Percentiles rank a stretch among this genome's conserved stretches.
These are phyloP conservation scores for Netelia melanura DNA, from an alignment of 2,888 invertebrate species.

Conservation along the genomic window DNA sequence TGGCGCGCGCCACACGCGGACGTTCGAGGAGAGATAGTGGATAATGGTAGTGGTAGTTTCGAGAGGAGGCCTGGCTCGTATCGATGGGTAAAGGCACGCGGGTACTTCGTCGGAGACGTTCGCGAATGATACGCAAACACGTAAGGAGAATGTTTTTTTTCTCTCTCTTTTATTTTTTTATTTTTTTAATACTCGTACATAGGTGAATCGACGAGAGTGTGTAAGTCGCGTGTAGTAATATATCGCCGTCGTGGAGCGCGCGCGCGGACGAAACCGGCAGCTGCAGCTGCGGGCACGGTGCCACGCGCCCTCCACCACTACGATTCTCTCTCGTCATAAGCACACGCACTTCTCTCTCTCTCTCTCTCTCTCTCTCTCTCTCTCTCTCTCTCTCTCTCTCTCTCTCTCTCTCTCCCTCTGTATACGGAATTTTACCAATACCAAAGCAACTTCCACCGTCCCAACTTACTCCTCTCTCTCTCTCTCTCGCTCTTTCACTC, in stretches of 20 bases:
- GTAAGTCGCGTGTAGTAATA: constrained; percentile 44
- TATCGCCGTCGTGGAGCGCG: constrained; percentile 52
- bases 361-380: neutral
- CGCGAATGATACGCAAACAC: constrained; percentile 44
- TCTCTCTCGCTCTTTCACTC: too few relatives aligned
- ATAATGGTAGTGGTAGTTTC: constrained; percentile 22
- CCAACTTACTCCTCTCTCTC: constrained; percentile 58
- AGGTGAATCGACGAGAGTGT: constrained; percentile 29
- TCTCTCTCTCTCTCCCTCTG: neutral
- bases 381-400: neutral
- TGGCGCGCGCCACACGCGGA: constrained; percentile 78
- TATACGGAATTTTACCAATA: constrained; percentile 60
- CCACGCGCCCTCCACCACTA: constrained; percentile 80
- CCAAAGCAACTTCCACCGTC: constrained; percentile 33
- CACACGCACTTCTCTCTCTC: constrained; percentile 44
- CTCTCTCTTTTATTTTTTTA: neutral
- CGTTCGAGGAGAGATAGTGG: constrained; percentile 50
- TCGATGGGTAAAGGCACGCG: constrained; percentile 55
- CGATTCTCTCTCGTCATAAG: constrained; percentile 37
- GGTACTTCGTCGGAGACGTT: constrained; percentile 35
- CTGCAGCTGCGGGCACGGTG: constrained; percentile 78
- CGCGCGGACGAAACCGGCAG: constrained; percentile 75
- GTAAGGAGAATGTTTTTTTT: neutral
- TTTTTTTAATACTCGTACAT: constrained; percentile 39
- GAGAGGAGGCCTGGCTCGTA: constrained; percentile 18